Evolutionary conservation across 2,113 vertebrate genomes (phyloP), one percentile per base, ranked within the genome.

Genomic region (Melanostigma gelatinosum): DNA sequence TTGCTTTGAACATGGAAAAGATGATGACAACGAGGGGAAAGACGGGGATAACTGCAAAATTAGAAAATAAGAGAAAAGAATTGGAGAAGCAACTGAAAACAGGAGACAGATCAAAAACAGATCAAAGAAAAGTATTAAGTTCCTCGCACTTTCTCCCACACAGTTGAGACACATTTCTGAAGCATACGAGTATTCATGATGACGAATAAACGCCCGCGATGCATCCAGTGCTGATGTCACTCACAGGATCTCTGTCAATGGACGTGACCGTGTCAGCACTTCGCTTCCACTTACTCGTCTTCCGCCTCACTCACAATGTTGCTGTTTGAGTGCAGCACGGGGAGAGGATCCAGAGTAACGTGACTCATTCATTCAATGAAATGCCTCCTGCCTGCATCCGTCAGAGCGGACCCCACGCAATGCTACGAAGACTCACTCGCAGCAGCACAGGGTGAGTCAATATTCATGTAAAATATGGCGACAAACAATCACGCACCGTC

Each of bases 1-100:
- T 81, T 3, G 42, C 88, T 93, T 92, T 90, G 84, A 92, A 92
- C 83, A 83, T 79, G 86, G 85, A 90, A 91, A 82, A 80, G 62
- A 86, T 86, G 79, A 91, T 85, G 83, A 85, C 80, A 82, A 90
- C 34, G 38, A 65, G 54, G 55, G 24, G 38, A 60, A 58, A 66
- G 67, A 42, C 40, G 6, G 72, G 67, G 72, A 74, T 55, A 52
- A 54, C 65, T 81, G 58, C 63, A 85, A 85, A 82, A 85, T 83
- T 22, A 61, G 40, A 86, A 74, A 77, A 72, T 42, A 18, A 71
- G 58, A 77, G 15, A 88, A 64, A 62, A 58, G 54, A 61, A 62
- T n/a, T 32, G 40, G 24, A 27, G 29, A 48, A 74, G 34, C 77
- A 78, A 69, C 7, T 18, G 3, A 54, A 74, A 81, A 71, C 62